Base-by-base conservation (phyloP, 2,797 vertebrate genomes). In the Sebastes matsubarae region DNA sequence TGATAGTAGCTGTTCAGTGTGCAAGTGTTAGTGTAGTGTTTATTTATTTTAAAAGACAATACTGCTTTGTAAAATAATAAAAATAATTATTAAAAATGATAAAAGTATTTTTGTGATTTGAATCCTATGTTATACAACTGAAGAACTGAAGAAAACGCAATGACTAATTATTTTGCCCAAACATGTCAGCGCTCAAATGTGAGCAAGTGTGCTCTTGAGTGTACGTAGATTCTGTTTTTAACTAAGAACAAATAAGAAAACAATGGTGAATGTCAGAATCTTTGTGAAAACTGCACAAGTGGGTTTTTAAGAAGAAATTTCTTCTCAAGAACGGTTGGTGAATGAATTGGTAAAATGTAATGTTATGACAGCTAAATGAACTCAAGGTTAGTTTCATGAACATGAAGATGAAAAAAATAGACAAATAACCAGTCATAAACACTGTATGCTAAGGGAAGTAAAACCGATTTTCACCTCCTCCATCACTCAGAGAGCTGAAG, bases 381-480 rank as follows among this genome's bases (percentile, higher is more conserved):
- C 24, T 66, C 24, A 52, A n/a, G 16, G 52, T 42, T 32, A 46
- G 27, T 27, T 55, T 58, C 59, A 57, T 65, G 22, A 64, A 61
- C 27, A 52, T 32, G 2, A 12, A 24, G 25, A 75, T 38, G 11
- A 79, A 82, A 36, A 79, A 52, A 73, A 77, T 2, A 38, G n/a
- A 18, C 13, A 75, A 68, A 83, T 66, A 78, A 59, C n/a, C 30
- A 55, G 60, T 22, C 24, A 58, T 57, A 42, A 75, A 72, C 11
- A n/a, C 13, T 42, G 5, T 8, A 6, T 5, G 18, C 29, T 27
- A 54, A 54, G 2, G 14, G 30, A 52, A 27, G 32, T 16, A 46
- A 72, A 79, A 72, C 14, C 42, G 1, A 67, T 83, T 77, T 80
- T 72, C 65, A 66, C 59, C 32, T 60, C 72, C 46, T 72, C 20